Evolutionary conservation across 2,113 vertebrate species (phyloP).

Genomic region (Burhinus oedicnemus): DNA sequence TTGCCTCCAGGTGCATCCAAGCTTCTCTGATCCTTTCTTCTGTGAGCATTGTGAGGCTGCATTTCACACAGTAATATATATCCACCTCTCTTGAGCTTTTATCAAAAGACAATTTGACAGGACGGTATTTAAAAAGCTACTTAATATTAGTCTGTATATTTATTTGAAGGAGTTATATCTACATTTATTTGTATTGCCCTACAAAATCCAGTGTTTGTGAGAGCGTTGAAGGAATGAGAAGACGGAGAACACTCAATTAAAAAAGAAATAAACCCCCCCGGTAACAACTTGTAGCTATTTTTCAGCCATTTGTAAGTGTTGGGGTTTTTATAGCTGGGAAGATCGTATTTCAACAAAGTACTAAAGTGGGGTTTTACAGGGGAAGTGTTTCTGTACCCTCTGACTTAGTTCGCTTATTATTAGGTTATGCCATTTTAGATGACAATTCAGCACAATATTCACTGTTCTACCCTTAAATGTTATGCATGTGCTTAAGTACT

Average conservation of each 20-base stretch:
- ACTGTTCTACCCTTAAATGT: not conserved
- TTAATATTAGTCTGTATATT: not conserved
- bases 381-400: not conserved
- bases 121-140: not conserved
- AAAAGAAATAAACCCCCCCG: fast-evolving
- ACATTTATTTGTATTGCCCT: not conserved
- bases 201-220: not conserved
- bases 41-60: not conserved
- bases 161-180: not conserved
- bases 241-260: not conserved
- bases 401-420: not conserved
- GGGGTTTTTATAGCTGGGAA: not conserved
- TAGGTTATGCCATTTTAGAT: not conserved
- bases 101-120: not conserved
- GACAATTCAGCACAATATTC: not conserved
- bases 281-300: not conserved
- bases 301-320: not conserved
- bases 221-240: not conserved
- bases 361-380: not conserved
- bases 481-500: not conserved
- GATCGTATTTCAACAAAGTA: not conserved
- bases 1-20: not conserved
- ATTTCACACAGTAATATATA: not conserved
- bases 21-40: not conserved
- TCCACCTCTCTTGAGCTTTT: not conserved